Conservation (phyloP, 2,113 vertebrate genomes). For the Pelmatolapia mariae region DNA sequence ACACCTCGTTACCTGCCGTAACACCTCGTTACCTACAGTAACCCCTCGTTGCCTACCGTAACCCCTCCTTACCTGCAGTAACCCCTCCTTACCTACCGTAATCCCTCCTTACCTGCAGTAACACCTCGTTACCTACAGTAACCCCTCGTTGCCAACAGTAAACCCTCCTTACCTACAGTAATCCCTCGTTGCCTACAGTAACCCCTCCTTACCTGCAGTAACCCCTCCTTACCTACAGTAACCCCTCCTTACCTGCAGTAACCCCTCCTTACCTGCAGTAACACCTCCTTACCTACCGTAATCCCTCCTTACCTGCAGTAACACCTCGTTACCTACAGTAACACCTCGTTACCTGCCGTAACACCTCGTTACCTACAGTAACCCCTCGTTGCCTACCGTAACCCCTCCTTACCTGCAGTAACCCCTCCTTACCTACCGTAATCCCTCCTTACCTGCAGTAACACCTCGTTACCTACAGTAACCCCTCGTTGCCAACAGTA, state of each 20-base stretch:
- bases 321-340: accelerated
- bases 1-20: accelerated
- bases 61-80: accelerated
- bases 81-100: accelerated
- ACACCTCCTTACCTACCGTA: accelerated
- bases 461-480: accelerated
- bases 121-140: accelerated
- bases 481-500: accelerated
- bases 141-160: too few species aligned
- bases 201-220: accelerated
- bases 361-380: accelerated
- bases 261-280: accelerated
- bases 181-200: accelerated
- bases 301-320: accelerated
- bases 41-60: accelerated
- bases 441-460: accelerated
- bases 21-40: accelerated
- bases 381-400: accelerated
- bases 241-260: accelerated
- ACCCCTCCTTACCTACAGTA: accelerated
- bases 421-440: accelerated
- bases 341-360: accelerated
- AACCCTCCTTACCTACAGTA: accelerated
- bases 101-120: accelerated
- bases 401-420: accelerated